Base-by-base conservation (phyloP, 2,888 invertebrate species). In the Drosophila eohydei region DNA sequence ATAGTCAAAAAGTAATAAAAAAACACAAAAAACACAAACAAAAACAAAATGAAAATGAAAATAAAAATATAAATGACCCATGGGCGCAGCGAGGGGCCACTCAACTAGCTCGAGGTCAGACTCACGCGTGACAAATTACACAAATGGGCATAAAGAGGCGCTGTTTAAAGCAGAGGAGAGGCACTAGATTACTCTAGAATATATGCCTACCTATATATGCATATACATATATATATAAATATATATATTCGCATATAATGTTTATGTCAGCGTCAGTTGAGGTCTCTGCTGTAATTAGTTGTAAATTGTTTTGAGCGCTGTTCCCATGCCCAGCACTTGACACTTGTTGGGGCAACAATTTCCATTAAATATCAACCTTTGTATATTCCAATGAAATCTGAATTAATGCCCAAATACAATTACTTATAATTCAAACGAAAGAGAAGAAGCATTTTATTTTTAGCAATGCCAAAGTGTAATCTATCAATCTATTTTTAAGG, bases 71-170 rank as follows among this genome's bases (percentile, higher is more conserved):
- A 74, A 63, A 48, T 60, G 60, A 68, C 51, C 68, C 68, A 57
- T 59, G 74, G 51, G 48, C 55, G 50, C 43, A 51, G 38, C 51
- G 38, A 28, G 63, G 57, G 61, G 71, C 62, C 72, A 67, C 57
- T 66, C 74, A 71, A 65, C 62, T 59, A 70, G 67, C 59, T 62
- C 78, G 78, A 80, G 78, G 80, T 68, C 78, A 68, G 64, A 41
- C 51, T 55, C 56, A 67, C 62, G 67, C 69, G 71, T 71, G 80
- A 82, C 83, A 82, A 82, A 82, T 82, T 78, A 76, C 64, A 38
- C 40, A 63, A 63, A 56, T 63, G 62, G 34, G 32, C 60, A 58
- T 34, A 16, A 54, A 38, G 54, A 38, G 57, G 34, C 41, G 41
- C 64, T 41, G 48, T 50, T 50, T 50, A 50, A 50, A 50, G 48